phyloP scores from a whole-genome alignment of 2,888 invertebrate species.

The Folsomia candida region DNA sequence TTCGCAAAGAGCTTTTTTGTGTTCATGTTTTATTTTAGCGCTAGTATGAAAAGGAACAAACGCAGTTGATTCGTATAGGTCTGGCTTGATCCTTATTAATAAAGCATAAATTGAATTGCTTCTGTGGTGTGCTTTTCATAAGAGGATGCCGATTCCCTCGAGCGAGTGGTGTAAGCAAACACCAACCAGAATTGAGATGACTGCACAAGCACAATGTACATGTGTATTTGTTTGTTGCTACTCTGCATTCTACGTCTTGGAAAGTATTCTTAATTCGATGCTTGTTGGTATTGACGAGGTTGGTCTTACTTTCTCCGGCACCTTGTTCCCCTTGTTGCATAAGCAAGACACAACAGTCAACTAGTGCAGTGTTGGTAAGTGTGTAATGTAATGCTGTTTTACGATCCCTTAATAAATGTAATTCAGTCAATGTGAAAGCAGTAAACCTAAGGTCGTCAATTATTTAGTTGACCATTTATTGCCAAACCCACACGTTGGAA shows the following conservation, averaged over 20 bases:
- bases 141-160: too few relatives aligned
- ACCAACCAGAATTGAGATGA: too few relatives aligned
- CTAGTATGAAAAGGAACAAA: background rate
- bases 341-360: too few relatives aligned
- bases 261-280: background rate
- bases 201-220: background rate
- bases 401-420: constrained; percentile 9
- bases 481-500: background rate
- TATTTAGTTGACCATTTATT: constrained; percentile 10
- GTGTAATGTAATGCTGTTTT: background rate
- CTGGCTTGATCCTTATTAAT: too few relatives aligned
- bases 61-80: background rate
- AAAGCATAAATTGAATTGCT: too few relatives aligned
- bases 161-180: too few relatives aligned
- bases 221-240: background rate
- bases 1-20: constrained; percentile 1
- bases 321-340: too few relatives aligned
- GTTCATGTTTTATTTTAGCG: background rate
- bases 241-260: background rate
- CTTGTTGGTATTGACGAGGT: background rate
- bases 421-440: background rate
- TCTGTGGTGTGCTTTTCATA: too few relatives aligned
- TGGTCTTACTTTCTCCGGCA: background rate
- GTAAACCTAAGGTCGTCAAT: constrained; percentile 8
- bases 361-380: background rate